These are phyloP conservation scores for Oncorhynchus tshawytscha DNA, from an alignment of 2,113 vertebrate genomes.

Conservation along the genomic window DNA sequence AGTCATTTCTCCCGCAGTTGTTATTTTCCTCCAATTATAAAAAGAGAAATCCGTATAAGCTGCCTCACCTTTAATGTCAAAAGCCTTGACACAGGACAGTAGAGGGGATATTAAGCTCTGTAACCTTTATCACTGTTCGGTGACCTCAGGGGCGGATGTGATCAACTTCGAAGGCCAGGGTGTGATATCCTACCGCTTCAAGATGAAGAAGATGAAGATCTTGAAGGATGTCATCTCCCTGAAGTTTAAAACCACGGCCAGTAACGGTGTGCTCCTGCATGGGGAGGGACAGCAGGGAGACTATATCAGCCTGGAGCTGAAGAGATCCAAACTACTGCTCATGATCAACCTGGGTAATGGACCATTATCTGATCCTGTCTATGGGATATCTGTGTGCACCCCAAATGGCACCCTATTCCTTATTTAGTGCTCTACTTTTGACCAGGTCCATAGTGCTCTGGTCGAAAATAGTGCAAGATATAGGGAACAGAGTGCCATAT, in stretches of 20 bases:
- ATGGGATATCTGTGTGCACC: too few species aligned
- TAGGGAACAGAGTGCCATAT: too few species aligned
- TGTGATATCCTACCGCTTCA: constrained; percentile 91
- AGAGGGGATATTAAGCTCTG: too few species aligned
- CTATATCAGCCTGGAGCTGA: constrained; percentile 90
- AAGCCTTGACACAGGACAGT: too few species aligned
- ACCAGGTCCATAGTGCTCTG: too few species aligned
- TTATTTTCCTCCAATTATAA: too few species aligned
- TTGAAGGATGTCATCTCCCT: constrained; percentile 89
- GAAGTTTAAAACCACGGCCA: constrained; percentile 89
- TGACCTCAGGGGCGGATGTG: constrained; percentile 85
- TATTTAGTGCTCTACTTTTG: neutral
- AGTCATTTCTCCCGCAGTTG: too few species aligned
- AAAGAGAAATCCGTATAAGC: too few species aligned
- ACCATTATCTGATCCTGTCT: too few species aligned
- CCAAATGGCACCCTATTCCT: neutral
- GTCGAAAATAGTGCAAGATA: too few species aligned
- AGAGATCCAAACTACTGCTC: constrained; percentile 83
- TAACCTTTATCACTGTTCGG: too few species aligned
- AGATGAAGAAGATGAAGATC: constrained; percentile 91
- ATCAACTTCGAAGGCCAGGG: constrained; percentile 93
- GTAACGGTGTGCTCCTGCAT: constrained; percentile 87
- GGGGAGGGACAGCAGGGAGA: constrained; percentile 98
- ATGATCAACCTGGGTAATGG: constrained; percentile 89
- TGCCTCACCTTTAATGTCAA: too few species aligned